Evolutionary conservation across 2,888 invertebrate species (phyloP).

Genomic region (Limenitis camilla): DNA sequence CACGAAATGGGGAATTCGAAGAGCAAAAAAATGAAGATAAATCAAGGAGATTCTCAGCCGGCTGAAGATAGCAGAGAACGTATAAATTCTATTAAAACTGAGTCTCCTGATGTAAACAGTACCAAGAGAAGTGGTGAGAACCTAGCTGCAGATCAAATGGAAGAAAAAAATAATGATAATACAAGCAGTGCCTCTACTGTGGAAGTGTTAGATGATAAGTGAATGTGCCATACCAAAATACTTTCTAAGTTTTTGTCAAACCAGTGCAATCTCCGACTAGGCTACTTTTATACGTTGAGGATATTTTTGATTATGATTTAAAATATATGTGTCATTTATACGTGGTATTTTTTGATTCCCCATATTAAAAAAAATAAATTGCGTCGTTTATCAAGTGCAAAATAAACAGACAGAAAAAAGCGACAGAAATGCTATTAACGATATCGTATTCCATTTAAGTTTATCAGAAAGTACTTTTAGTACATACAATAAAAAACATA

Average conservation of each 20-base stretch:
- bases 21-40: slow-evolving; percentile 63
- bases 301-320: background rate
- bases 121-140: slow-evolving; percentile 23
- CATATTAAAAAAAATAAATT: background rate
- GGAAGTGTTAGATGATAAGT: slow-evolving; percentile 66
- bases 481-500: no score
- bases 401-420: no score
- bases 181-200: slow-evolving; percentile 67
- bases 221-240: slow-evolving; percentile 24
- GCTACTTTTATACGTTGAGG: slow-evolving; percentile 2
- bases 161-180: slow-evolving; percentile 51
- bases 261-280: slow-evolving; percentile 14
- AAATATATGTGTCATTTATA: background rate
- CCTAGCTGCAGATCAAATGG: slow-evolving; percentile 32
- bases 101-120: slow-evolving; percentile 35
- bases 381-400: no score
- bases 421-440: no score
- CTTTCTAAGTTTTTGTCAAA: slow-evolving; percentile 4
- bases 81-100: slow-evolving; percentile 53
- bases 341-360: background rate
- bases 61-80: slow-evolving; percentile 39
- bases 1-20: slow-evolving; percentile 62
- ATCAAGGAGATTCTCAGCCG: slow-evolving; percentile 39
- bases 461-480: no score
- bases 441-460: no score